Conservation (phyloP, 2,113 vertebrate species). For the Pithys albifrons region DNA sequence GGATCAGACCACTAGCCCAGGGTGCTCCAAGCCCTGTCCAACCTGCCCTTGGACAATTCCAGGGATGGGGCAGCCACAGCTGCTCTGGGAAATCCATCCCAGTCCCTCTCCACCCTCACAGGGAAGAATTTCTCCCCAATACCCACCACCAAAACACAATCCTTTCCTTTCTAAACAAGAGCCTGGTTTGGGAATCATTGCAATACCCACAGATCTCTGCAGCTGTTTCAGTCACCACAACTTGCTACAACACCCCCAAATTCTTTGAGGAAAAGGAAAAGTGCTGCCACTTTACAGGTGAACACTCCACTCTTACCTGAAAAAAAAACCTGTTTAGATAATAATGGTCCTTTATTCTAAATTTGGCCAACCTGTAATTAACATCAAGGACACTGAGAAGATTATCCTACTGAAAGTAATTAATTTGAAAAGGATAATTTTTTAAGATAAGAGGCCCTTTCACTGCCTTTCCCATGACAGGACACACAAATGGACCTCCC, state of each 20-base stretch:
- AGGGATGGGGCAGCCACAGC: not conserved
- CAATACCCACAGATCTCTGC: not conserved
- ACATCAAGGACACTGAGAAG: not conserved
- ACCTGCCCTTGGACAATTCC: fast-evolving
- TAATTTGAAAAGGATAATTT: not conserved
- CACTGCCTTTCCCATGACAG: not conserved
- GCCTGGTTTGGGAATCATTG: not conserved
- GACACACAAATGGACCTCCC: not conserved
- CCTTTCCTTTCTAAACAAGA: not conserved
- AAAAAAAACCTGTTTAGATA: not conserved
- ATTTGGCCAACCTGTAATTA: not conserved
- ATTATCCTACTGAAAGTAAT: not conserved
- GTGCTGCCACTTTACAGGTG: not conserved
- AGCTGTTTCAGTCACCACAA: not conserved
- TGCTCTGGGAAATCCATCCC: not conserved
- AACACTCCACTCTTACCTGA: not conserved
- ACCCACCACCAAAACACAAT: not conserved
- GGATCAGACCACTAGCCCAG: not conserved
- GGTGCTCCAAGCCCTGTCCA: not conserved
- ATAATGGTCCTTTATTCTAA: not conserved
- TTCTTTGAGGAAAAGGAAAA: not conserved
- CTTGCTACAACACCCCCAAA: not conserved
- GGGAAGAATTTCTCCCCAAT: not conserved
- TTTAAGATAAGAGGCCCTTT: not conserved
- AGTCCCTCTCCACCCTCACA: fast-evolving